Evolutionary conservation across 2,797 vertebrate species (phyloP).

Genomic region (Acipenser transmontanus): DNA sequence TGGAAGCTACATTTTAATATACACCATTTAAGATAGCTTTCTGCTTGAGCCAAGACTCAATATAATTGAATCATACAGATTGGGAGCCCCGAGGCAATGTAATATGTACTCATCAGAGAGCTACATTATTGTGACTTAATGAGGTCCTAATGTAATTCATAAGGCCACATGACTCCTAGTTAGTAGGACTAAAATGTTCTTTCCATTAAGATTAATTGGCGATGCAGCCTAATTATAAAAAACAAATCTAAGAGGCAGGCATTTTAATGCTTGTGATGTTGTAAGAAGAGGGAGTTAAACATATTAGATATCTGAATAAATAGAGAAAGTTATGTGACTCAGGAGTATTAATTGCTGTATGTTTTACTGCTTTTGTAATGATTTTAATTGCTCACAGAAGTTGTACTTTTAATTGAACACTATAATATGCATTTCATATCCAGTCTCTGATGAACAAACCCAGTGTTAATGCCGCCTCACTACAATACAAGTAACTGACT

Average conservation of each 20-base stretch:
- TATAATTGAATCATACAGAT: constrained; percentile 37
- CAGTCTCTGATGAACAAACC: too few species aligned
- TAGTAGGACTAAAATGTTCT: constrained; percentile 37
- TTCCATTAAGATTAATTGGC: constrained; percentile 39
- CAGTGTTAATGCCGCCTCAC: too few species aligned
- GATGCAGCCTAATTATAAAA: constrained; percentile 7
- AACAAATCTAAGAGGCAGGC: neutral
- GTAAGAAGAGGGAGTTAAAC: neutral
- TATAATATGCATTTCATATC: too few species aligned
- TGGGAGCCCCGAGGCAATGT: constrained; percentile 33
- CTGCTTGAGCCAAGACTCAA: constrained; percentile 12
- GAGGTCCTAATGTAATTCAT: constrained; percentile 52
- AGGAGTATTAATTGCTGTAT: neutral
- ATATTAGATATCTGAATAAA: neutral
- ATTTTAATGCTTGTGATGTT: constrained; percentile 1
- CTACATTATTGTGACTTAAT: constrained; percentile 47
- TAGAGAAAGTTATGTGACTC: neutral
- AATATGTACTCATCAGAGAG: constrained; percentile 42
- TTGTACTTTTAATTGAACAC: too few species aligned
- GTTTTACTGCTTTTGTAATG: constrained; percentile 1
- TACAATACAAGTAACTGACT: too few species aligned
- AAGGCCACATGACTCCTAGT: constrained; percentile 39
- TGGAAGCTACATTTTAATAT: constrained; percentile 1
- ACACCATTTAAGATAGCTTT: constrained; percentile 5
- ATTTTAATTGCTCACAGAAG: neutral